phyloP scores from a whole-genome alignment of 2,113 vertebrate species.

The Cryptotis parvus region DNA sequence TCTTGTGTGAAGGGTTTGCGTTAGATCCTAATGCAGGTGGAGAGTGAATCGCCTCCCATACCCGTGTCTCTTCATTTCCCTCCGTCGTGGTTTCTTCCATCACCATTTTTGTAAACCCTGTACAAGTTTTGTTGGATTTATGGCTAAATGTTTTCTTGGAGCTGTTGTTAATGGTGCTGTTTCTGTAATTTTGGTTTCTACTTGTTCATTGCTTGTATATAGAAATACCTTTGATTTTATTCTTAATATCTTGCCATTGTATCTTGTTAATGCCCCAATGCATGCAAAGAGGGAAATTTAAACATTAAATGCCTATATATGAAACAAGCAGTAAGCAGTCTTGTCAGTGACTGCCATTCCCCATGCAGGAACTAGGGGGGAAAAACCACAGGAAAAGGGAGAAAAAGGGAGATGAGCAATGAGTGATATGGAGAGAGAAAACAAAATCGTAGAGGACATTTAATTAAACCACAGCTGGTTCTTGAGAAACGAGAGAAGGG shows the following conservation, averaged over 20 bases:
- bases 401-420: neutral
- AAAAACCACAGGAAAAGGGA: conserved; percentile 30
- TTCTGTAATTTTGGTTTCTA: conserved; percentile 25
- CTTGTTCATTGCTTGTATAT: neutral
- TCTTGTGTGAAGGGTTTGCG: neutral
- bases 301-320: neutral
- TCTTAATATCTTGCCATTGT: neutral
- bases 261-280: neutral
- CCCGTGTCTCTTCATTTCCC: no score
- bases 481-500: neutral
- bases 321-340: neutral
- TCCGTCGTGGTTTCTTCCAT: neutral
- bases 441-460: neutral
- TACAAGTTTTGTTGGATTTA: conserved; percentile 11
- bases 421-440: neutral
- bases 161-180: neutral
- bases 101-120: neutral
- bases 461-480: neutral
- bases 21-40: neutral
- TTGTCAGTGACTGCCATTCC: neutral
- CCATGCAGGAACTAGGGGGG: neutral
- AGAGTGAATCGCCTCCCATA: no score
- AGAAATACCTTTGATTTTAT: neutral
- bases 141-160: conserved; percentile 39
- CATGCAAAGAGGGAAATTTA: neutral